Conservation (phyloP, 2,797 vertebrate genomes). For the Pangasius krempfi region DNA sequence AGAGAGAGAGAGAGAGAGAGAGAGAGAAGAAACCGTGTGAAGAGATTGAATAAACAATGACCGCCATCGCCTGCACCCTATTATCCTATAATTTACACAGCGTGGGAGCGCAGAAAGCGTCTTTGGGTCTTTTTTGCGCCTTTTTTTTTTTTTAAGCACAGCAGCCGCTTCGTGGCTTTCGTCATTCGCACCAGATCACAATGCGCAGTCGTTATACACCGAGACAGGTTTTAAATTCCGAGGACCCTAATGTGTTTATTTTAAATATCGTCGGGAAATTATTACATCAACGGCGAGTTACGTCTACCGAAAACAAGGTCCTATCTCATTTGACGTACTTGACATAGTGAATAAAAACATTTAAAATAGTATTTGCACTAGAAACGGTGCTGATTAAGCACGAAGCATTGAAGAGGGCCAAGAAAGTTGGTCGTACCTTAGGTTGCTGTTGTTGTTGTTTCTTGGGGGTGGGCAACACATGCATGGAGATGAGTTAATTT, state of each 20-base stretch:
- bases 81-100: slow-evolving; percentile 97
- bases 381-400: slow-evolving; percentile 84
- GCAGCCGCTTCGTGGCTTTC: slow-evolving; percentile 73
- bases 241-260: slow-evolving; percentile 92
- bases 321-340: slow-evolving; percentile 80
- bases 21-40: slow-evolving; percentile 77
- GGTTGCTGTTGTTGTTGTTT: background rate
- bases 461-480: slow-evolving; percentile 60
- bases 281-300: slow-evolving; percentile 89
- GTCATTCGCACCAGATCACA: slow-evolving; percentile 85
- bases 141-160: slow-evolving; percentile 1
- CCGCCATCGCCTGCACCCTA: slow-evolving; percentile 93
- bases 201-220: slow-evolving; percentile 74
- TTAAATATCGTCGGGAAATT: slow-evolving; percentile 92
- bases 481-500: slow-evolving; percentile 66
- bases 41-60: slow-evolving; percentile 98
- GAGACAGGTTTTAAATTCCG: slow-evolving; percentile 92
- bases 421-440: background rate
- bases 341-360: slow-evolving; percentile 92
- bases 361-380: slow-evolving; percentile 89
- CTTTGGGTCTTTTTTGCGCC: background rate
- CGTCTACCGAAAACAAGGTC: slow-evolving; percentile 70
- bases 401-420: slow-evolving; percentile 66
- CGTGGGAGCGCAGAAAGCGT: slow-evolving; percentile 76
- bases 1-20: background rate